These are phyloP conservation scores for Torymus texanus DNA, from an alignment of 2,888 invertebrate species.

Conservation along the genomic window DNA sequence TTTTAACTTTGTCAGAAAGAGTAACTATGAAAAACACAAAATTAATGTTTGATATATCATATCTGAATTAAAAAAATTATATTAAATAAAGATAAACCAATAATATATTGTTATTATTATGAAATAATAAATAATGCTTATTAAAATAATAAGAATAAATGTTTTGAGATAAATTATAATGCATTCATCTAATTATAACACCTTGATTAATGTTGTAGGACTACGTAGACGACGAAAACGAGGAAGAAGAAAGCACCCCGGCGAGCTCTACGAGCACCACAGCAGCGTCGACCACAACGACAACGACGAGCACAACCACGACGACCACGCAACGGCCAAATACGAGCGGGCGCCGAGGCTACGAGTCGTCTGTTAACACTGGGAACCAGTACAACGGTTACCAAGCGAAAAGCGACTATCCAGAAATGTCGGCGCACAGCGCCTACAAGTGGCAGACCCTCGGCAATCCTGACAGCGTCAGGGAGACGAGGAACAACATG, in stretches of 20 bases:
- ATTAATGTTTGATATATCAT: too few relatives aligned
- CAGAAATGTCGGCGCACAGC: constrained; percentile 68
- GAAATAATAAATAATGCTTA: too few relatives aligned
- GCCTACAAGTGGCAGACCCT: constrained; percentile 69
- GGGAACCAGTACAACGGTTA: constrained; percentile 62
- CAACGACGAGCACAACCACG: constrained; percentile 55
- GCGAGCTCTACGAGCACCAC: constrained; percentile 53
- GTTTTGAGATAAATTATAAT: too few relatives aligned
- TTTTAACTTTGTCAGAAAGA: too few relatives aligned
- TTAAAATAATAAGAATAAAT: too few relatives aligned
- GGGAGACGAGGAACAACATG: constrained; percentile 66
- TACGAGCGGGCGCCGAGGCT: too few relatives aligned
- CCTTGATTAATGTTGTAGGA: constrained; percentile 59
- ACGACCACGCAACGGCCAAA: constrained; percentile 5
- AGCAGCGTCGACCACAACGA: constrained; percentile 30
- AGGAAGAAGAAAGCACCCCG: constrained; percentile 60
- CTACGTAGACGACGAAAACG: constrained; percentile 67
- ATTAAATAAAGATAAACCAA: too few relatives aligned
- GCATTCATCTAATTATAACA: background rate
- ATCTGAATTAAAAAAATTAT: too few relatives aligned
- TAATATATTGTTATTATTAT: too few relatives aligned
- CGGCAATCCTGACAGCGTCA: constrained; percentile 67
- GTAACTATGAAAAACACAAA: too few relatives aligned
- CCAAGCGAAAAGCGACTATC: constrained; percentile 67
- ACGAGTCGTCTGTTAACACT: too few relatives aligned